A percentile compares a stretch with the other conserved stretches of the same genome.
These are phyloP conservation scores for Rhabdophis nuchalis DNA, from an alignment of 2,797 vertebrate genomes.

Conservation along the genomic window DNA sequence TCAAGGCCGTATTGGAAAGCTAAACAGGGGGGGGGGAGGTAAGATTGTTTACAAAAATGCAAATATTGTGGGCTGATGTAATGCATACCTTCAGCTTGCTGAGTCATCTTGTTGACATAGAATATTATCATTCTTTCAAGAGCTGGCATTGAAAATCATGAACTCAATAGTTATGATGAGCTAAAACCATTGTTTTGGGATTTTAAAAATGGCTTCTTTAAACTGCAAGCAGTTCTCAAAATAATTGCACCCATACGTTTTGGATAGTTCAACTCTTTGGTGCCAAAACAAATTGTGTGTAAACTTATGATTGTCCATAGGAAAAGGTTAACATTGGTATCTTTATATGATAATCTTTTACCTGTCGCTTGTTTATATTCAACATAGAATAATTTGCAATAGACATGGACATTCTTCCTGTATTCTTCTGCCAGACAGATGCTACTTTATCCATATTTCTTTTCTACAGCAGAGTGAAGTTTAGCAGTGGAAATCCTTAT, in stretches of 20 bases:
- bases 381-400: background rate
- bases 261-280: background rate
- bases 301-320: background rate
- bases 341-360: background rate
- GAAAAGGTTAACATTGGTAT: background rate
- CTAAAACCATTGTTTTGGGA: background rate
- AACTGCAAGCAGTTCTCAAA: background rate
- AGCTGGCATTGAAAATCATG: background rate
- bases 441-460: background rate
- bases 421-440: background rate
- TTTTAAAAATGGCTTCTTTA: background rate
- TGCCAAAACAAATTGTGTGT: background rate
- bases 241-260: background rate
- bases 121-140: constrained; percentile 4
- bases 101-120: constrained; percentile 53
- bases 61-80: constrained; percentile 23
- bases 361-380: background rate
- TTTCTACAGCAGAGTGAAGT: background rate
- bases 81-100: constrained; percentile 38
- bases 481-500: background rate
- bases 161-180: constrained; percentile 7
- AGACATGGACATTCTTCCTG: background rate
- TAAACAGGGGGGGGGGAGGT: constrained; percentile 1
- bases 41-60: constrained; percentile 4
- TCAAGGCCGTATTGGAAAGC: constrained; percentile 34